Evolutionary conservation across 2,797 vertebrate genomes (phyloP).

Genomic region (Galaxias olidus): DNA sequence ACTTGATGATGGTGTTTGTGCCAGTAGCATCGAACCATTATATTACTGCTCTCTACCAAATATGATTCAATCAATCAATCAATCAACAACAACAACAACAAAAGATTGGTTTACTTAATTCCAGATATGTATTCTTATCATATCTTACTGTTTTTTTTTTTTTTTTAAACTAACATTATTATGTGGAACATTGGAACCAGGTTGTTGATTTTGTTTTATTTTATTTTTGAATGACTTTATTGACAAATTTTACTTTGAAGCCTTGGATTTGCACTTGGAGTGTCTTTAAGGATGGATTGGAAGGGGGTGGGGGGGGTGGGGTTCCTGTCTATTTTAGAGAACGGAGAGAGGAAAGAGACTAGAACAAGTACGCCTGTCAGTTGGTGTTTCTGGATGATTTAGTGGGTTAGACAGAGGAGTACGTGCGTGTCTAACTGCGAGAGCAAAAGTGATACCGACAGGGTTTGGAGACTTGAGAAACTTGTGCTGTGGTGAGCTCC

Average conservation of each 20-base stretch:
- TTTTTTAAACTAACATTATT: constrained; percentile 62
- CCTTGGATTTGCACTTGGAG: constrained; percentile 80
- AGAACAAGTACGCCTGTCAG: background rate
- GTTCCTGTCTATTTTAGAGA: constrained; percentile 4
- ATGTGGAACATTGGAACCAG: constrained; percentile 65
- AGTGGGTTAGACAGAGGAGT: constrained; percentile 10
- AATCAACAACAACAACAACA: constrained; percentile 35
- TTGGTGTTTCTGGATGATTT: background rate
- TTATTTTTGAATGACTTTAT: constrained; percentile 50
- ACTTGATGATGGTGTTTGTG: constrained; percentile 72
- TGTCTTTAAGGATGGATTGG: constrained; percentile 46
- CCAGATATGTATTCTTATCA: constrained; percentile 69
- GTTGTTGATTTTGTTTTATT: constrained; percentile 38
- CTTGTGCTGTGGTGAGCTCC: constrained; percentile 51
- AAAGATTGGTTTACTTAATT: constrained; percentile 77
- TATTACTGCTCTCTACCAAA: constrained; percentile 78
- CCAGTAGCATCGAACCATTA: constrained; percentile 76
- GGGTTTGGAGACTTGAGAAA: constrained; percentile 26
- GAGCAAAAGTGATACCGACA: constrained; percentile 22
- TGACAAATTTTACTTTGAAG: constrained; percentile 64
- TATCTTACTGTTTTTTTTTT: constrained; percentile 47
- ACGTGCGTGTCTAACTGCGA: constrained; percentile 38
- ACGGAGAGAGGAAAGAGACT: background rate
- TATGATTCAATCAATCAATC: constrained; percentile 66
- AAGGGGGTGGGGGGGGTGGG: constrained; percentile 16